Percentiles rank a stretch among this genome's conserved stretches.
phyloP scores from a whole-genome alignment of 2,797 vertebrate genomes.

The Leptatherina wallacei region DNA sequence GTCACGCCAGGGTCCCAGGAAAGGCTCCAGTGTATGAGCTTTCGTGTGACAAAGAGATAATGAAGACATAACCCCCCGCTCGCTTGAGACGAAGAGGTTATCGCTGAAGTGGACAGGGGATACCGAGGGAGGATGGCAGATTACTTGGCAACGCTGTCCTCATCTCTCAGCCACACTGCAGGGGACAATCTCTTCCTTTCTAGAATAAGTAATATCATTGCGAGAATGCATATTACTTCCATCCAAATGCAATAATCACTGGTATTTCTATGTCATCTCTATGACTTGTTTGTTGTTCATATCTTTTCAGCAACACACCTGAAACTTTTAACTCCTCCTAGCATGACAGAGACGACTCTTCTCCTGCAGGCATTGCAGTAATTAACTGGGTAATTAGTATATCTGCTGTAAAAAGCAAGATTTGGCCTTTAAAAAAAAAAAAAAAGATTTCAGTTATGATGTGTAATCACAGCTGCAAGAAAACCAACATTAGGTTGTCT shows the following conservation, averaged over 20 bases:
- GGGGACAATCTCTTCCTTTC: conserved; percentile 15
- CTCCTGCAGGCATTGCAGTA: background rate
- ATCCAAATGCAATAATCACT: conserved; percentile 30
- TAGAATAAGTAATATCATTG: conserved; percentile 31
- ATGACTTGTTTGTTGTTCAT: background rate
- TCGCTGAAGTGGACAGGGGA: conserved; percentile 33
- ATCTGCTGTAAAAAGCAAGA: background rate
- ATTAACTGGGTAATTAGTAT: conserved; percentile 2
- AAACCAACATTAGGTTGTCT: background rate
- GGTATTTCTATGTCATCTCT: background rate
- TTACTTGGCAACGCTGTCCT: conserved; percentile 30
- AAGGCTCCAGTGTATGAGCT: conserved; percentile 27
- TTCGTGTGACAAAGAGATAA: conserved; percentile 55
- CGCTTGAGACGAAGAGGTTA: conserved; percentile 27
- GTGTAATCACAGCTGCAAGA: background rate
- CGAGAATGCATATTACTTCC: background rate
- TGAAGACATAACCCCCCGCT: conserved; percentile 36
- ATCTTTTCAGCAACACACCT: background rate
- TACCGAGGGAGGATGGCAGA: conserved; percentile 31
- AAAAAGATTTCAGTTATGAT: no score
- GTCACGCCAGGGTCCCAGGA: conserved; percentile 14
- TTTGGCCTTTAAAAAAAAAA: background rate
- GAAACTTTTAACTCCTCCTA: background rate
- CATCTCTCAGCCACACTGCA: conserved; percentile 31
- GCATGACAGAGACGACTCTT: background rate